A percentile compares a stretch with the other conserved stretches of the same genome.
Evolutionary conservation across 2,113 vertebrate genomes (phyloP).

Genomic region (Bagarius yarrelli): DNA sequence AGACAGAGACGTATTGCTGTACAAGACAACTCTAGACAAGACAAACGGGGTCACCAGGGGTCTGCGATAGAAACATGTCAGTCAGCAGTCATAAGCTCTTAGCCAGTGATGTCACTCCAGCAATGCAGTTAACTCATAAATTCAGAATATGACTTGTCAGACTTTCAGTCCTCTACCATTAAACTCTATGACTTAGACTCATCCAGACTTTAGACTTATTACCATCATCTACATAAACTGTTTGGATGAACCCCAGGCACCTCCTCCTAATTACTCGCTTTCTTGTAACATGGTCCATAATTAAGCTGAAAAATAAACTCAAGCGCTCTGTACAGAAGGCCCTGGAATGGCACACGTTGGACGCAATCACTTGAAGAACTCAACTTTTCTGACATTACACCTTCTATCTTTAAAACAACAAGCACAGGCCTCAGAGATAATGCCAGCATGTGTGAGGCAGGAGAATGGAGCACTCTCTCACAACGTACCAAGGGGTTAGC

Average conservation of each 20-base stretch:
- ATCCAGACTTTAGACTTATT: constrained; percentile 56
- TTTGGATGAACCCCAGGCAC: constrained; percentile 52
- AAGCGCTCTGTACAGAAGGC: constrained; percentile 19
- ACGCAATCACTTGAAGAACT: constrained; percentile 25
- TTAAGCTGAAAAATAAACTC: constrained; percentile 60
- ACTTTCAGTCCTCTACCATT: constrained; percentile 38
- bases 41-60: constrained; percentile 62
- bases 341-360: constrained; percentile 24
- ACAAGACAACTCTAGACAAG: constrained; percentile 54
- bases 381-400: constrained; percentile 32
- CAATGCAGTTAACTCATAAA: constrained; percentile 6
- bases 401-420: constrained; percentile 44
- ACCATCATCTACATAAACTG: constrained; percentile 58
- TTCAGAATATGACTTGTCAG: background rate
- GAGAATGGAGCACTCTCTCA: constrained; percentile 9
- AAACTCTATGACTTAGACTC: constrained; percentile 25
- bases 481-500: constrained; percentile 31
- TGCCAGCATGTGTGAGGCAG: constrained; percentile 15
- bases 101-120: background rate
- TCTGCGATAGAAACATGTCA: constrained; percentile 60
- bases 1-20: constrained; percentile 48
- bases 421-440: constrained; percentile 39
- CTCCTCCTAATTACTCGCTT: constrained; percentile 55
- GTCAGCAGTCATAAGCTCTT: constrained; percentile 24
- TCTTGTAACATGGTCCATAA: constrained; percentile 60